Evolutionary conservation across 1,140 invertebrate genomes (phyloP).

Genomic region (Capitella teleta): DNA sequence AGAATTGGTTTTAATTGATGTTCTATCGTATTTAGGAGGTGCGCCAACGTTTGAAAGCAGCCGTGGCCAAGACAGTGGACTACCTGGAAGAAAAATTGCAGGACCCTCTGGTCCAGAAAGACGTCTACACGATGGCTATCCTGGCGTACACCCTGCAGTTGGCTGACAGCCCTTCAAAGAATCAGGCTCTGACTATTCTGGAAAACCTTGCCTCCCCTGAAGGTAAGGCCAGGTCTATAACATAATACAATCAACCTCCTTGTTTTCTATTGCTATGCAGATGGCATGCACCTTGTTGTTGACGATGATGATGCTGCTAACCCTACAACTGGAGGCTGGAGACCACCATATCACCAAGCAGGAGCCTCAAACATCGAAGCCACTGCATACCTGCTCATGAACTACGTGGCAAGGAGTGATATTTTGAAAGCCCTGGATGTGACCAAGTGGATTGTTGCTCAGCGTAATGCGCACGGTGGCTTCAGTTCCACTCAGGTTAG

Average conservation of each 20-base stretch:
- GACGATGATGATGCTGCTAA: slow-evolving; percentile 12
- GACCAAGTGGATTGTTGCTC: slow-evolving; percentile 65
- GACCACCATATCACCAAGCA: slow-evolving; percentile 5
- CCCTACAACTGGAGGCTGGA: slow-evolving; percentile 4
- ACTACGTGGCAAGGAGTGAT: not conserved
- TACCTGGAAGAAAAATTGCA: slow-evolving; percentile 63
- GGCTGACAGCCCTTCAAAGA: not conserved
- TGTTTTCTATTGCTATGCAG: slow-evolving; percentile 28
- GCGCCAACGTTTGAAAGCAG: slow-evolving; percentile 43
- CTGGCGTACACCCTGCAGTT: not conserved
- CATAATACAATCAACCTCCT: slow-evolving; percentile 1
- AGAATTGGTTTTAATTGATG: not conserved
- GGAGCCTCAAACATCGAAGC: slow-evolving; percentile 7
- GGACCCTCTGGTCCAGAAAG: not conserved
- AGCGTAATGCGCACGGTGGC: slow-evolving; percentile 63
- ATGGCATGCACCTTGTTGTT: slow-evolving; percentile 58
- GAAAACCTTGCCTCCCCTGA: not conserved
- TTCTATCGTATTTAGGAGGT: slow-evolving; percentile 27
- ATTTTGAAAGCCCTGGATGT: slow-evolving; percentile 52
- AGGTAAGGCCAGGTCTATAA: not conserved
- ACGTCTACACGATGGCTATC: not conserved
- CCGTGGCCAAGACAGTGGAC: slow-evolving; percentile 62
- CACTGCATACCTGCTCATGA: slow-evolving; percentile 7
- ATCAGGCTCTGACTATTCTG: not conserved
- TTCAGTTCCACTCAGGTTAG: slow-evolving; percentile 61